These are phyloP conservation scores for Nannospalax galili DNA, from an alignment of 2,113 vertebrate species.

Conservation along the genomic window DNA sequence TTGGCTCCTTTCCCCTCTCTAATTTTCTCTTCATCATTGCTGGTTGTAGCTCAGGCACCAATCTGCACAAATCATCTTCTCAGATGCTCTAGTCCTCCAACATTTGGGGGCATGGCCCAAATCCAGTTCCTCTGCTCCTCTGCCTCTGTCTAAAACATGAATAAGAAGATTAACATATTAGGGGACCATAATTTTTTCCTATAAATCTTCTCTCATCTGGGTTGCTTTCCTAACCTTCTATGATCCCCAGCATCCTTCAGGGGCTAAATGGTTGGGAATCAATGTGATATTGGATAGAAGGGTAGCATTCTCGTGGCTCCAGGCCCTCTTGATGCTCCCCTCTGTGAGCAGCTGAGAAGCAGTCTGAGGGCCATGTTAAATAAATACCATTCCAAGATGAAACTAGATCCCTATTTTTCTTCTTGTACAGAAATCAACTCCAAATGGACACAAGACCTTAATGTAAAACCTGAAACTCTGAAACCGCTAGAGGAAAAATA, in stretches of 20 bases:
- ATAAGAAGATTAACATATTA: constrained; percentile 48
- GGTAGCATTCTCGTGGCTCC: background rate
- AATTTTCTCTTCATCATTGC: background rate
- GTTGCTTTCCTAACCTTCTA: constrained; percentile 52
- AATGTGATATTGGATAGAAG: background rate
- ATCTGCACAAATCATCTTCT: background rate
- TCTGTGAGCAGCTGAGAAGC: background rate
- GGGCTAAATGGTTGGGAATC: background rate
- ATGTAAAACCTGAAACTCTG: background rate
- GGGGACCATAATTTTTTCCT: background rate
- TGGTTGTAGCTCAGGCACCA: background rate
- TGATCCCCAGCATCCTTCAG: background rate
- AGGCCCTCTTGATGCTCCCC: background rate
- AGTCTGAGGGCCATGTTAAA: background rate
- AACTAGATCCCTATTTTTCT: background rate
- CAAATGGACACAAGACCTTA: background rate
- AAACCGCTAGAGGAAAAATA: background rate
- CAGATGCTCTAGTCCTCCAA: background rate
- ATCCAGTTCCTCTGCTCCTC: constrained; percentile 2
- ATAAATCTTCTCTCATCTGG: constrained; percentile 45
- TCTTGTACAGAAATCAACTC: background rate
- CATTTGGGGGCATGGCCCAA: background rate
- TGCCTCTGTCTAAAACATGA: constrained; percentile 40
- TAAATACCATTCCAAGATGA: background rate
- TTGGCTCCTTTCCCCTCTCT: background rate